Base-by-base conservation (phyloP, 2,888 invertebrate species). In the Amphiduros pacificus region DNA sequence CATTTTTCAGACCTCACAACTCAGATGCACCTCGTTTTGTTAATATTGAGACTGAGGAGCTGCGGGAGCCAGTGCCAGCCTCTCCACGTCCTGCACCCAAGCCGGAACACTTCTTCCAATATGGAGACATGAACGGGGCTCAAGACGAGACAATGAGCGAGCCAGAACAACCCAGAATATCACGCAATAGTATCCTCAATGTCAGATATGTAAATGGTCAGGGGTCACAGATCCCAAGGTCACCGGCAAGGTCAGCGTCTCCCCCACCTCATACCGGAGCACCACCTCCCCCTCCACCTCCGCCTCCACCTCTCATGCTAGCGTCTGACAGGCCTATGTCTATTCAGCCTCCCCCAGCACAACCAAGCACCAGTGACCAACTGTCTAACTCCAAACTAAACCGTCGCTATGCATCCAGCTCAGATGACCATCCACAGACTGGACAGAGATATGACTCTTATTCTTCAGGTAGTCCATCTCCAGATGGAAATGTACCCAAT, bases 311-410 rank as follows among this genome's bases (percentile, higher is more conserved):
- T n/a, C n/a, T n/a, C n/a, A n/a, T n/a, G n/a, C 54, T 40, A 24
- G 36, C 54, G 32, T 5, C 32, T 17, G 40, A 40, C 26, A 55
- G 26, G 17, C 11, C 17, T 22, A 49, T 14, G 22, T 44, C 48
- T 27, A 49, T 49, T 9, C 22, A 26, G 22, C 11, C 41, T 14
- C 55, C 55, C 17, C 36, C 49, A 22, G 28, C 20, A 9, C 32
- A 31, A 4, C 14, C 24, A 1, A 27, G 27, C n/a, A 40, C 22
- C 36, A 32, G 36, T 2, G n/a, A 31, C 20, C 93, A 93, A 1
- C 82, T 94, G 41, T 93, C 94, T 0, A 90, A 91, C 73, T 92
- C 92, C 11, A 88, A 91, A 58, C 83, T 95, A 9, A 55, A 55
- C 27, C 36, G 24, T 24, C 40, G 55, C 24, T n/a, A n/a, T n/a